Conservation (phyloP, 2,888 invertebrate genomes). For the Sminthurides aquaticus region DNA sequence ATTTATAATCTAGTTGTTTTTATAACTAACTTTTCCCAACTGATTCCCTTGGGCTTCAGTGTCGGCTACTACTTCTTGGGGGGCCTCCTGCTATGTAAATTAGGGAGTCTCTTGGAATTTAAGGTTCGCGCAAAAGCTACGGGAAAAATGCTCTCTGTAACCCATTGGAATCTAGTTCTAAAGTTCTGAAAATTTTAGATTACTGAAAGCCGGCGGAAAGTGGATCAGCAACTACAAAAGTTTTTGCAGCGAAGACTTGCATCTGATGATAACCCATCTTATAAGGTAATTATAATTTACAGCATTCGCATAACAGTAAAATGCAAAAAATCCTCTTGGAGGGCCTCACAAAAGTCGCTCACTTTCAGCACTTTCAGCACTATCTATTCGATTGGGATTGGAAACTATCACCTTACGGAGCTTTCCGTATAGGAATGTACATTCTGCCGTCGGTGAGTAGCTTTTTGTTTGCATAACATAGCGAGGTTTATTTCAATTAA, state of each 20-base stretch:
- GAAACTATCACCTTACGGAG: not conserved
- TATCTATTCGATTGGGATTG: constrained; percentile 9
- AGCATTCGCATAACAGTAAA: too few species aligned
- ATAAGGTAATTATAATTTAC: too few species aligned
- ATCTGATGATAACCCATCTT: not conserved
- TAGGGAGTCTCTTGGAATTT: not conserved
- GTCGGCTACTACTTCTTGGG: not conserved
- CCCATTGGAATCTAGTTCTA: too few species aligned
- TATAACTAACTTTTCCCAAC: too few species aligned
- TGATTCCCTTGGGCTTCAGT: not conserved
- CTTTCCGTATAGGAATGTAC: not conserved
- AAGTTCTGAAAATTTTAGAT: too few species aligned
- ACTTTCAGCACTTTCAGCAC: not conserved
- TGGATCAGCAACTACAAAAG: too few species aligned
- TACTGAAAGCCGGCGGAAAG: too few species aligned
- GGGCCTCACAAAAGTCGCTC: not conserved
- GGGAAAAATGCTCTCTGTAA: too few species aligned
- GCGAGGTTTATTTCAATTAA: not conserved
- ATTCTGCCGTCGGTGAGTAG: not conserved
- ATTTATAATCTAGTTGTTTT: not conserved
- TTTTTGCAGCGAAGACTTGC: too few species aligned
- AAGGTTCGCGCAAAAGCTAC: not conserved
- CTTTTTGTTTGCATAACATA: not conserved
- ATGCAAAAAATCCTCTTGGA: not conserved
- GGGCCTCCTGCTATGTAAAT: not conserved